Evolutionary conservation across 2,888 invertebrate genomes (phyloP).

Genomic region (Sphaerophoria taeniata): DNA sequence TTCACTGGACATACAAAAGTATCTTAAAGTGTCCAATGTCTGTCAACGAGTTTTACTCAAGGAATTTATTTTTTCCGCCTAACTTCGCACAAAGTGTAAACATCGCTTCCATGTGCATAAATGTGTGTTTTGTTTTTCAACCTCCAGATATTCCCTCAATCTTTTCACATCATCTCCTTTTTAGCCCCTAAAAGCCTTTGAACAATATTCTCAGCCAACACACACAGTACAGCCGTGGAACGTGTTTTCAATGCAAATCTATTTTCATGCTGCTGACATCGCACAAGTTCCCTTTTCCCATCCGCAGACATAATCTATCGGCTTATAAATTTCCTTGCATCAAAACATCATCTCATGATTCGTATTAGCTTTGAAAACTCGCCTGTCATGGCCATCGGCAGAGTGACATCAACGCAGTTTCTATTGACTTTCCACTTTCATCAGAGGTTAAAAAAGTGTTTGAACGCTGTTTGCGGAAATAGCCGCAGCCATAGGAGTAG

Average conservation of each 20-base stretch:
- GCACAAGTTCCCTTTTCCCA: slow-evolving; percentile 73
- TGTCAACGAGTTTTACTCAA: no score
- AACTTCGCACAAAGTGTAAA: no score
- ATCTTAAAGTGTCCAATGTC: no score
- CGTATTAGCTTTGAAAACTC: slow-evolving; percentile 27
- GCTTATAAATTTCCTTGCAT: slow-evolving; percentile 64
- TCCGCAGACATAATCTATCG: slow-evolving; percentile 75
- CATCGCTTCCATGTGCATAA: no score
- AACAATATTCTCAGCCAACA: no score
- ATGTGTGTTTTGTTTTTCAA: no score
- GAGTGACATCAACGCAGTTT: slow-evolving; percentile 69
- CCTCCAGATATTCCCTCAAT: no score
- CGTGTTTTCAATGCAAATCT: slow-evolving; percentile 71
- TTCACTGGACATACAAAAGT: no score
- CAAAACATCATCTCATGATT: slow-evolving; percentile 40
- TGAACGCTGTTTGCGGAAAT: background rate
- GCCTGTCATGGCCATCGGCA: slow-evolving; percentile 67
- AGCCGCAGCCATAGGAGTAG: slow-evolving; percentile 43
- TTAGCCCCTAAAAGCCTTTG: no score
- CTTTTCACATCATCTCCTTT: no score
- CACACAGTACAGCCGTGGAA: slow-evolving; percentile 37
- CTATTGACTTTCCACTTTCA: slow-evolving; percentile 13
- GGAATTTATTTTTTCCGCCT: no score
- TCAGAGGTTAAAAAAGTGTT: slow-evolving; percentile 37
- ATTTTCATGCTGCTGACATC: slow-evolving; percentile 78